Conservation (phyloP, 2,797 vertebrate species). For the Silurus aristotelis region DNA sequence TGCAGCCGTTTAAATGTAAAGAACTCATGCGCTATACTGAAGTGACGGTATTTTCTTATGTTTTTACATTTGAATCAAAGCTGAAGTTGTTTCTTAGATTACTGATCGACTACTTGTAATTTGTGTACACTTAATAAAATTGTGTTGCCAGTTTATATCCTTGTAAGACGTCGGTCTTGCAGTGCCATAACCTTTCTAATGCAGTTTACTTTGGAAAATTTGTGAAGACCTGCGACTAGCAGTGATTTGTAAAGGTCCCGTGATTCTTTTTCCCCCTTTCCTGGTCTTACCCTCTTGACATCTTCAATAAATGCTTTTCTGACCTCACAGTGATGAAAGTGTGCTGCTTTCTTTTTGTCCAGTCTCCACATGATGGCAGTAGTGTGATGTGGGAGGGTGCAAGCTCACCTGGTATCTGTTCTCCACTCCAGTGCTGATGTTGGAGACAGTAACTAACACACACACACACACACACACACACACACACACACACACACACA, state of each 20-base stretch:
- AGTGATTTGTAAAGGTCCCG: constrained; percentile 44
- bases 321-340: constrained; percentile 29
- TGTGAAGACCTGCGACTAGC: constrained; percentile 40
- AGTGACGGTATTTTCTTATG: constrained; percentile 50
- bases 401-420: not conserved
- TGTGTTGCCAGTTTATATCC: constrained; percentile 55
- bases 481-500: not conserved
- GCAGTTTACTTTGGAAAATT: constrained; percentile 47
- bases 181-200: constrained; percentile 52
- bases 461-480: not conserved
- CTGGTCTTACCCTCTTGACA: constrained; percentile 46
- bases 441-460: not conserved
- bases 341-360: not conserved
- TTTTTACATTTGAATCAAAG: constrained; percentile 57
- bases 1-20: constrained; percentile 43
- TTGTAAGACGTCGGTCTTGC: constrained; percentile 52
- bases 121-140: constrained; percentile 54
- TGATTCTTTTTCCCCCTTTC: constrained; percentile 49
- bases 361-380: constrained; percentile 49
- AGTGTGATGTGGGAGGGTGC: not conserved
- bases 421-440: not conserved
- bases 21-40: constrained; percentile 39
- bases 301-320: constrained; percentile 54
- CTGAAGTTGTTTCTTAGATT: constrained; percentile 45
- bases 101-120: constrained; percentile 40